Percentiles rank a stretch among this genome's conserved stretches.
These are phyloP conservation scores for Planococcus citri DNA, from an alignment of 1,140 invertebrate genomes.

Conservation along the genomic window DNA sequence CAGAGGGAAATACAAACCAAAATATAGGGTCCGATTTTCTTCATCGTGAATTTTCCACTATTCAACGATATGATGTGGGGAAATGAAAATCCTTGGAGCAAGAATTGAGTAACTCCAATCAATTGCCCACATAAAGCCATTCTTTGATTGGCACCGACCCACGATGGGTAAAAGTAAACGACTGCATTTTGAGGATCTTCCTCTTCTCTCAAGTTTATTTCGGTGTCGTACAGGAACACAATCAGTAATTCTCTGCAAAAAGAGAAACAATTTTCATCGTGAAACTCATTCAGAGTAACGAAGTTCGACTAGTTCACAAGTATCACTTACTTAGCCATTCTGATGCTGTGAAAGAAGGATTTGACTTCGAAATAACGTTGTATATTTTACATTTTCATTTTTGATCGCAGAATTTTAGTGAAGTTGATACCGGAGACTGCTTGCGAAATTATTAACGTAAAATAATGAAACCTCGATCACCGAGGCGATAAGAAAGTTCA, in stretches of 20 bases:
- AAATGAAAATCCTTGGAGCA: constrained; percentile 54
- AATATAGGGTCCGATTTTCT: constrained; percentile 50
- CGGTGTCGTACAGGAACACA: constrained; percentile 74
- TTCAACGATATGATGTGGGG: constrained; percentile 60
- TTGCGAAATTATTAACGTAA: too few species aligned
- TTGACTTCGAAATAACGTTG: too few species aligned
- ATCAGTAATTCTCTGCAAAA: constrained; percentile 68
- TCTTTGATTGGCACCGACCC: constrained; percentile 68
- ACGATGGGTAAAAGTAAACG: constrained; percentile 74
- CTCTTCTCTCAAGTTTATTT: constrained; percentile 57
- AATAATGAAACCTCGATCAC: too few species aligned
- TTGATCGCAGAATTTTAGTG: too few species aligned
- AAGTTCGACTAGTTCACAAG: too few species aligned
- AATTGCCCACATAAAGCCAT: constrained; percentile 66
- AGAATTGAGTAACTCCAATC: constrained; percentile 65
- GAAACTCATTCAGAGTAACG: not conserved
- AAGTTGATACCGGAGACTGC: too few species aligned
- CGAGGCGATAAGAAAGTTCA: too few species aligned
- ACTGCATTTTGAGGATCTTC: constrained; percentile 75
- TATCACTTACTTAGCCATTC: too few species aligned
- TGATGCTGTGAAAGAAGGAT: too few species aligned
- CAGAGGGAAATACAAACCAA: constrained; percentile 44
- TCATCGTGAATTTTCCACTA: constrained; percentile 49
- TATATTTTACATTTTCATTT: too few species aligned
- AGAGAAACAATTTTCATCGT: too few species aligned